Evolutionary conservation across 2,113 vertebrate species (phyloP), one percentile per base, ranked within the genome.

Genomic region (Dissostichus mawsoni): DNA sequence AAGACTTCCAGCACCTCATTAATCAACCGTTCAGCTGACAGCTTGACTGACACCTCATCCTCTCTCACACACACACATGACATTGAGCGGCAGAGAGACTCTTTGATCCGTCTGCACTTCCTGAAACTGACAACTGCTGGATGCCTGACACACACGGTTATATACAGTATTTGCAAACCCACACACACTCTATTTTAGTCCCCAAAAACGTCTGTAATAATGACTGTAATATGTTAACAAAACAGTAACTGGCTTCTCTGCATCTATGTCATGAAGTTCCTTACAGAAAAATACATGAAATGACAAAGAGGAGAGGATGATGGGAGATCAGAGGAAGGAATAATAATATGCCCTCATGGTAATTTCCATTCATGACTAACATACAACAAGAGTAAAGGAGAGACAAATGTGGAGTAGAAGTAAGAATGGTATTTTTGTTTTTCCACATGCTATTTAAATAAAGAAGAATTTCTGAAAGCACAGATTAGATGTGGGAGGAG

Each of bases 21-120:
- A 93, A 92, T 93, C 91, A 93, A 89, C 83, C 48, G 81, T 56
- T 90, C 78, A 73, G 83, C 82, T 88, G 91, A 92, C 91, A 93
- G 92, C 80, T 85, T 93, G 91, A 92, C 73, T 92, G 91, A 92
- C 92, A 91, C 71, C 75, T 81, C 76, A 79, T 83, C 74, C 85
- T 72, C 70, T n/a, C 53, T 18, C 45, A 77, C 75, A 65, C 86
- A 73, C 74, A 68, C 79, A 47, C 83, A 68, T 86, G 83, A 92
- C 89, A 85, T 61, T 86, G 83, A 90, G 78, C 85, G 63, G 64
- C 69, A 66, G 75, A n/a, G 78, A 82, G 80, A 65, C 48, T 52
- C 89, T 93, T 93, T 93, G 89, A 93, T 92, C 80, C 44, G 11
- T 59, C 86, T 82, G 69, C 77, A 90, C 87, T 88, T 91, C 69